phyloP scores from a whole-genome alignment of 2,797 vertebrate genomes.

The Myoxocephalus aenaeus region DNA sequence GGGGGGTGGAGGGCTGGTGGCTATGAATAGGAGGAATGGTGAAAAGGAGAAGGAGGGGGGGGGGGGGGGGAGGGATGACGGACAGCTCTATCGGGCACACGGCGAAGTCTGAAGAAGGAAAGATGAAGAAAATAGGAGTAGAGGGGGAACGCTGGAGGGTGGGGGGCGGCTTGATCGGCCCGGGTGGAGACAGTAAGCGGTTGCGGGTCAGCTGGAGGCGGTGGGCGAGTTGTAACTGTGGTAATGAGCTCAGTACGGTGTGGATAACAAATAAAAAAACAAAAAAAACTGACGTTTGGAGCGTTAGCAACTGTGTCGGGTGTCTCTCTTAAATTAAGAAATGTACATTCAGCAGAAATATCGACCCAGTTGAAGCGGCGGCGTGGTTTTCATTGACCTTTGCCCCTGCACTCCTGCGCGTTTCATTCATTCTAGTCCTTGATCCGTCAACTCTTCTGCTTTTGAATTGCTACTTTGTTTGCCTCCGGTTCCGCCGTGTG shows the following conservation, averaged over 20 bases:
- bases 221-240: slow-evolving; percentile 66
- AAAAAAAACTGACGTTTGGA: slow-evolving; percentile 55
- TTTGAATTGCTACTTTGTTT: slow-evolving; percentile 6
- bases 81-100: slow-evolving; percentile 65
- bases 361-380: no score
- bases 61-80: slow-evolving; percentile 40
- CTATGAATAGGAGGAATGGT: slow-evolving; percentile 57
- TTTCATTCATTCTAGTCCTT: slow-evolving; percentile 37
- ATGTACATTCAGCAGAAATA: slow-evolving; percentile 43
- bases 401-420: slow-evolving; percentile 1
- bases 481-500: slow-evolving; percentile 12
- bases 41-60: slow-evolving; percentile 30
- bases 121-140: slow-evolving; percentile 51
- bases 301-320: slow-evolving; percentile 57
- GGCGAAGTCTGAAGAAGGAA: slow-evolving; percentile 33
- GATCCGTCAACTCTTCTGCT: slow-evolving; percentile 11
- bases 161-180: slow-evolving; percentile 62
- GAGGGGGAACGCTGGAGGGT: slow-evolving; percentile 17
- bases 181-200: slow-evolving; percentile 71
- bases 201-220: slow-evolving; percentile 70
- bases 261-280: slow-evolving; percentile 38
- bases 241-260: slow-evolving; percentile 73
- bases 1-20: neutral
- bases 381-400: neutral
- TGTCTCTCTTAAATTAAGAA: slow-evolving; percentile 70